Evolutionary conservation across 2,113 vertebrate genomes (phyloP).

Genomic region (Raja brachyura): DNA sequence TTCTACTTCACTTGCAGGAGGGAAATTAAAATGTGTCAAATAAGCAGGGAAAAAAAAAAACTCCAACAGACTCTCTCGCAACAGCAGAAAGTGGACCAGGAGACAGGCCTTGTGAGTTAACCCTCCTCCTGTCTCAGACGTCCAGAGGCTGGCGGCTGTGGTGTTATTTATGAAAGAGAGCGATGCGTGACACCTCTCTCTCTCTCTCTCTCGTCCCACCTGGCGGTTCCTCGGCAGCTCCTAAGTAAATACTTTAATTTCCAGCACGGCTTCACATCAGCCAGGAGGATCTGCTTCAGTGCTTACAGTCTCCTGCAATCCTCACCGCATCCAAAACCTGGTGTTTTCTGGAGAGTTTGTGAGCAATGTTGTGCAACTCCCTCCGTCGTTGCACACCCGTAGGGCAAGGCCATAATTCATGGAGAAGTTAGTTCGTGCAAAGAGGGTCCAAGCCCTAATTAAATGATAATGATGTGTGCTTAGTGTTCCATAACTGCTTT

Average conservation of each 20-base stretch:
- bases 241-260: not conserved
- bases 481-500: not conserved
- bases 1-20: not conserved
- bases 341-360: not conserved
- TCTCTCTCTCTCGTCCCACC: not conserved
- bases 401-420: not conserved
- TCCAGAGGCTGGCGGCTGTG: not conserved
- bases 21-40: not conserved
- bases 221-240: not conserved
- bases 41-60: too few species aligned
- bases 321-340: not conserved
- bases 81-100: not conserved
- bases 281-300: not conserved
- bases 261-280: not conserved
- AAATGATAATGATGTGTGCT: slow-evolving; percentile 14
- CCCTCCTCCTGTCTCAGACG: not conserved
- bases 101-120: not conserved
- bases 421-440: not conserved
- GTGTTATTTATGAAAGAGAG: not conserved
- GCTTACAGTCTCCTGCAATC: not conserved
- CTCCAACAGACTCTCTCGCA: not conserved
- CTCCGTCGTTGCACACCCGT: not conserved
- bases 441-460: not conserved
- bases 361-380: not conserved
- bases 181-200: not conserved